Percentiles rank a stretch among this genome's conserved stretches.
These are phyloP conservation scores for Lordiphosa stackelbergi DNA, from an alignment of 1,140 invertebrate species.

Conservation along the genomic window DNA sequence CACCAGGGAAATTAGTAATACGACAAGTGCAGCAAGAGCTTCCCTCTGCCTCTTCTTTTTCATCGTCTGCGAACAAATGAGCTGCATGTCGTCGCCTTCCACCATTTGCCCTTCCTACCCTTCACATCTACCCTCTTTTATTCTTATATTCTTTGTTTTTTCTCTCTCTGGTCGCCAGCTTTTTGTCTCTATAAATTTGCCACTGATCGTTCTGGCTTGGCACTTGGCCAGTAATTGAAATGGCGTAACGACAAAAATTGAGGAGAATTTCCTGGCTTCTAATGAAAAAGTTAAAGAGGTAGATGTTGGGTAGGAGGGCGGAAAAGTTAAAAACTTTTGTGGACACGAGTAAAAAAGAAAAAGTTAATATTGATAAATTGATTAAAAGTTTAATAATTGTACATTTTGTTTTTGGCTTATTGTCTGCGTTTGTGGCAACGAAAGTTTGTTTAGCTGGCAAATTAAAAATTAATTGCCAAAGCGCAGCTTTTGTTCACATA, in stretches of 20 bases:
- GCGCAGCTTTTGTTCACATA: background rate
- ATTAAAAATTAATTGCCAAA: conserved; percentile 57
- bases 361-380: conserved; percentile 76
- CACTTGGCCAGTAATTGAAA: conserved; percentile 73
- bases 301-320: conserved; percentile 12
- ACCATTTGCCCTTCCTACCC: conserved; percentile 9
- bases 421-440: conserved; percentile 16
- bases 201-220: conserved; percentile 66
- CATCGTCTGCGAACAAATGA: conserved; percentile 54
- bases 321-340: conserved; percentile 37
- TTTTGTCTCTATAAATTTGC: conserved; percentile 71
- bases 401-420: conserved; percentile 41
- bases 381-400: conserved; percentile 75
- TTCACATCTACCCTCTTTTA: conserved; percentile 35
- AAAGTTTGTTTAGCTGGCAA: conserved; percentile 25
- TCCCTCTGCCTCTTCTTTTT: conserved; percentile 2
- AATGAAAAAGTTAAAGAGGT: conserved; percentile 67
- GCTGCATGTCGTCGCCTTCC: conserved; percentile 56
- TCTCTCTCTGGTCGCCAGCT: conserved; percentile 33
- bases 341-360: conserved; percentile 35
- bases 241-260: conserved; percentile 74
- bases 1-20: conserved; percentile 76
- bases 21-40: conserved; percentile 62
- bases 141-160: conserved; percentile 62
- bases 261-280: conserved; percentile 48